Evolutionary conservation across 2,797 vertebrate species (phyloP).

Genomic region (Epinephelus awoara): DNA sequence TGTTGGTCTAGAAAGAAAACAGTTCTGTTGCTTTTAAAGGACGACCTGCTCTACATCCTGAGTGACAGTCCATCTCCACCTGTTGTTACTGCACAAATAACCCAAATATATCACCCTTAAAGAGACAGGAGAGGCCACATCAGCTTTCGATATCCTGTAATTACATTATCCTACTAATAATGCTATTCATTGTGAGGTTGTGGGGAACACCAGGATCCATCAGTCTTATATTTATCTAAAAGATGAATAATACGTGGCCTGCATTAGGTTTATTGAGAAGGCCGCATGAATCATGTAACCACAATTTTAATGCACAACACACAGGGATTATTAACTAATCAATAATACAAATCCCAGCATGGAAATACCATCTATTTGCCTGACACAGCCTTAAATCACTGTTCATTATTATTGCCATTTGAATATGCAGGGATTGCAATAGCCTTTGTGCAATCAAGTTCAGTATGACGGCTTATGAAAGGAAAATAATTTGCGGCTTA

Average conservation of each 20-base stretch:
- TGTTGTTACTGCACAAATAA: slow-evolving; percentile 35
- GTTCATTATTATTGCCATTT: slow-evolving; percentile 39
- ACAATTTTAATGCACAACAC: slow-evolving; percentile 58
- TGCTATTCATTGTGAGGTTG: slow-evolving; percentile 1
- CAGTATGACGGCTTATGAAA: slow-evolving; percentile 40
- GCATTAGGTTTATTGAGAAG: slow-evolving; percentile 23
- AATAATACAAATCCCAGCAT: slow-evolving; percentile 70
- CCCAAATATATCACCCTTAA: not conserved
- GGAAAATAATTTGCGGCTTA: slow-evolving; percentile 61
- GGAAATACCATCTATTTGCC: slow-evolving; percentile 55
- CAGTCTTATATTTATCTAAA: slow-evolving; percentile 8
- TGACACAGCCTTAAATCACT: slow-evolving; percentile 27
- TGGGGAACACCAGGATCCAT: slow-evolving; percentile 13
- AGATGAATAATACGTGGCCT: slow-evolving; percentile 33
- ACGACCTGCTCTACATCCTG: too few species aligned
- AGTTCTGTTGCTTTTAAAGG: too few species aligned
- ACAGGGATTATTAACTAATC: slow-evolving; percentile 75
- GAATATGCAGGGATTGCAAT: slow-evolving; percentile 45
- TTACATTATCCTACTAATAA: slow-evolving; percentile 22
- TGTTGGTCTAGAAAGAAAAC: too few species aligned
- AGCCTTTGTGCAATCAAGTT: slow-evolving; percentile 48
- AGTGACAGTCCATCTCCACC: slow-evolving; percentile 2
- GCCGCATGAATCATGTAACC: slow-evolving; percentile 44
- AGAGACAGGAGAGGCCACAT: slow-evolving; percentile 14
- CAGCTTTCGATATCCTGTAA: slow-evolving; percentile 1